Conservation (phyloP, 2,797 vertebrate species). For the Myotis daubentonii region DNA sequence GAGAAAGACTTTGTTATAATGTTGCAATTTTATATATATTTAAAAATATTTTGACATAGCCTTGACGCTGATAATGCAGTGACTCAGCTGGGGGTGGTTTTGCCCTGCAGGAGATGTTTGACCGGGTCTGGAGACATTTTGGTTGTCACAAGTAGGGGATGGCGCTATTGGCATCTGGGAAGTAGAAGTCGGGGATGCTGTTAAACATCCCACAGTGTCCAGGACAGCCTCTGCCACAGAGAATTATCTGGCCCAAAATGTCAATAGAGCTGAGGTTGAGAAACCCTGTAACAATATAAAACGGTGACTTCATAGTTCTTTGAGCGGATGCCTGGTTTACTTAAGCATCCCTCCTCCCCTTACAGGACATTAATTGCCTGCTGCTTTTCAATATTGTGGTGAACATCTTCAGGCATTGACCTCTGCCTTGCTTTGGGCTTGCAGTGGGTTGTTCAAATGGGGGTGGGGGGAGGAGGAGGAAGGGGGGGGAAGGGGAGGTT, state of each 20-base stretch:
- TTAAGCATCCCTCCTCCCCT: neutral
- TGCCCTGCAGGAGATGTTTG: neutral
- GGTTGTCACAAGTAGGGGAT: neutral
- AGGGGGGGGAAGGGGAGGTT: neutral
- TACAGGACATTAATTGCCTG: fast-evolving
- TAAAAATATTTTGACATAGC: neutral
- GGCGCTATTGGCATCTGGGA: neutral
- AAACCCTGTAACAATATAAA: neutral
- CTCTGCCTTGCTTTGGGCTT: neutral
- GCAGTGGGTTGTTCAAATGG: neutral
- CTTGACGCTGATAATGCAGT: neutral
- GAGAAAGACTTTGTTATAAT: constrained; percentile 19
- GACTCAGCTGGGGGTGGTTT: neutral
- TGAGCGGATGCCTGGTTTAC: neutral
- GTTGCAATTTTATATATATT: constrained; percentile 30
- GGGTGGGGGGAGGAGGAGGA: too few relatives aligned
- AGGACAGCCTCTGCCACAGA: neutral
- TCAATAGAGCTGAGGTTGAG: neutral
- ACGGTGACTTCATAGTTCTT: neutral
- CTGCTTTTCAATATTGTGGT: neutral
- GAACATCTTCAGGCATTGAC: neutral
- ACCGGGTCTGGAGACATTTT: neutral
- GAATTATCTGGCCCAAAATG: neutral
- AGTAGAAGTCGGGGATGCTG: neutral
- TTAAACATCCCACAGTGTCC: too few relatives aligned